Conservation (phyloP, 2,113 vertebrate species). For the Etia nguti region DNA sequence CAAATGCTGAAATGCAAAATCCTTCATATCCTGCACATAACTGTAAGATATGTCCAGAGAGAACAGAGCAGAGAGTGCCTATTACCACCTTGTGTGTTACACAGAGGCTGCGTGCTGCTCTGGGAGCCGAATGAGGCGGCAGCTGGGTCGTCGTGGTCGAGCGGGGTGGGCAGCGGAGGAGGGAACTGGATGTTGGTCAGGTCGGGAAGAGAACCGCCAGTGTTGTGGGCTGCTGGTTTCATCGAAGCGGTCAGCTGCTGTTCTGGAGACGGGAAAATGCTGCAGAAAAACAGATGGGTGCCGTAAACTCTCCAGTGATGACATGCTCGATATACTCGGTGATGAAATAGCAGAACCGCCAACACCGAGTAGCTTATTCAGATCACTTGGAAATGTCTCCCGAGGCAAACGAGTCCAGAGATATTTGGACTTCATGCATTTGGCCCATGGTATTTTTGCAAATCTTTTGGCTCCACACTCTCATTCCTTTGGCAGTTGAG, state of each 20-base stretch:
- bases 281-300: constrained; percentile 41
- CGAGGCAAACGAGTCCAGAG: background rate
- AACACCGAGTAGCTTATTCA: background rate
- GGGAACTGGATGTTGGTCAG: constrained; percentile 97
- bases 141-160: constrained; percentile 85
- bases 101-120: constrained; percentile 78
- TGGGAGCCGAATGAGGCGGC: constrained; percentile 78
- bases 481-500: background rate
- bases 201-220: constrained; percentile 92
- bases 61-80: background rate
- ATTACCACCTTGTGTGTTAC: constrained; percentile 71
- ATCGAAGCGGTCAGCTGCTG: constrained; percentile 81
- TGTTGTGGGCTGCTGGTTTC: constrained; percentile 86
- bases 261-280: constrained; percentile 91
- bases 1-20: background rate
- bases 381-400: background rate
- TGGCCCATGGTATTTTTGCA: background rate
- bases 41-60: background rate
- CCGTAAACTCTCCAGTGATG: background rate
- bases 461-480: background rate
- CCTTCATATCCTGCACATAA: background rate
- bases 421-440: constrained; percentile 5
- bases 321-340: background rate
- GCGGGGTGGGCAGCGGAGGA: constrained; percentile 88
- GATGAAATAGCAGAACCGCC: background rate